Evolutionary conservation across 2,113 vertebrate genomes (phyloP), one percentile per base, ranked within the genome.

Genomic region (Hemicordylus capensis): DNA sequence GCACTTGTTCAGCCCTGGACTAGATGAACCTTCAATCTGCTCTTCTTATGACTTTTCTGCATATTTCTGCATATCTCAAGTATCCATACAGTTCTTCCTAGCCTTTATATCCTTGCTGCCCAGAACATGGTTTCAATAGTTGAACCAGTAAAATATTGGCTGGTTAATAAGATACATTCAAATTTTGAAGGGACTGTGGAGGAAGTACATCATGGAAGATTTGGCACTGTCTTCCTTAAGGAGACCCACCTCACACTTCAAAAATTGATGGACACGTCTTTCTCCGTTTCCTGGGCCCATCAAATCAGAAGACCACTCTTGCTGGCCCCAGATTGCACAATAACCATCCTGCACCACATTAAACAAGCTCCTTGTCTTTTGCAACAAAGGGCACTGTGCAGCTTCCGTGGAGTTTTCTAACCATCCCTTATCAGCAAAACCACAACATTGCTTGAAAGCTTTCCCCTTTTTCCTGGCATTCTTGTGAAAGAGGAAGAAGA

Each of bases 361-460:
- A 86, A 84, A 90, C 88, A 93, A 88, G 58, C 87, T 91, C 89
- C 81, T 90, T 88, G 87, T 37, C 89, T 93, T 93, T 94, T 93
- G 91, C 90, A 93, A 91, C 12, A 84, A 88, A 87, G 89, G 84
- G 89, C 85, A 89, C 77, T 91, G 75, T 90, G 80, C 83, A 92
- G 85, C 88, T 93, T 89, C 72, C 70, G 87, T 91, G 93, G 88
- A 94, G 92, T 93, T 91, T 84, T 92, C 90, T 92, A 90, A 90
- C 90, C 76, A 91, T 93, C 92, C 93, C 91, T 88, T 93, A 90
- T 84, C 63, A 89, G 83, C 83, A 84, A 89, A 90, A 91, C 88
- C 81, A 72, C 86, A 20, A 34, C 84, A 83, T 81, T 72, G 80
- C 89, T 92, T 92, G 90, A 89, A 94, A 92, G 85, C 74, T 90